These are phyloP conservation scores for Megalopta genalis DNA, from an alignment of 1,140 invertebrate species.

Conservation along the genomic window DNA sequence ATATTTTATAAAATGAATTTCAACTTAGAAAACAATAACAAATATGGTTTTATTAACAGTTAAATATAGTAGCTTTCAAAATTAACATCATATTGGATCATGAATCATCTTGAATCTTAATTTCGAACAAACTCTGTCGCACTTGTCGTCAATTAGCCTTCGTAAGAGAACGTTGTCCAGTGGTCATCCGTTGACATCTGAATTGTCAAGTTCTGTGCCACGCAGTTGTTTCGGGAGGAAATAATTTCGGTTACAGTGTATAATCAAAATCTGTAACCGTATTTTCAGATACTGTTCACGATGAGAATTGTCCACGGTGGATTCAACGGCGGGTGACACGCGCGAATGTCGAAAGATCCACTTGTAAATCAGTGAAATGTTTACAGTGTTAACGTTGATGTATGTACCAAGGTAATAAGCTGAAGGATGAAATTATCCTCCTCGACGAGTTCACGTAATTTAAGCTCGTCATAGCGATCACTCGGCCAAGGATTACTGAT, in stretches of 20 bases:
- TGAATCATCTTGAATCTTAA: constrained; percentile 7
- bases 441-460: constrained; percentile 52
- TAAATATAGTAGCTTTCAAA: not conserved
- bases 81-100: not conserved
- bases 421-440: constrained; percentile 43
- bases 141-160: constrained; percentile 23
- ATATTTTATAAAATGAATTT: constrained; percentile 1
- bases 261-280: not conserved
- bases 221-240: constrained; percentile 11
- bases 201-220: constrained; percentile 39
- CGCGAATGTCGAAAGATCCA: constrained; percentile 17
- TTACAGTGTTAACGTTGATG: constrained; percentile 35
- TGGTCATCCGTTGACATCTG: constrained; percentile 31
- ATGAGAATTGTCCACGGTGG: constrained; percentile 2
- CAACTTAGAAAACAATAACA: not conserved
- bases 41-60: not conserved
- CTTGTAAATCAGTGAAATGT: constrained; percentile 19
- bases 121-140: constrained; percentile 31
- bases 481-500: constrained; percentile 1
- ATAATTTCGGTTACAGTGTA: not conserved
- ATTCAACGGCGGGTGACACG: constrained; percentile 26
- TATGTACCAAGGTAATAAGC: constrained; percentile 50
- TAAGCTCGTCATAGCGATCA: constrained; percentile 40
- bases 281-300: not conserved
- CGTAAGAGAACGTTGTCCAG: constrained; percentile 21